Percentiles rank a stretch among this genome's conserved stretches.
Conservation (phyloP, 2,113 vertebrate species). For the Oncorhynchus kisutch region DNA sequence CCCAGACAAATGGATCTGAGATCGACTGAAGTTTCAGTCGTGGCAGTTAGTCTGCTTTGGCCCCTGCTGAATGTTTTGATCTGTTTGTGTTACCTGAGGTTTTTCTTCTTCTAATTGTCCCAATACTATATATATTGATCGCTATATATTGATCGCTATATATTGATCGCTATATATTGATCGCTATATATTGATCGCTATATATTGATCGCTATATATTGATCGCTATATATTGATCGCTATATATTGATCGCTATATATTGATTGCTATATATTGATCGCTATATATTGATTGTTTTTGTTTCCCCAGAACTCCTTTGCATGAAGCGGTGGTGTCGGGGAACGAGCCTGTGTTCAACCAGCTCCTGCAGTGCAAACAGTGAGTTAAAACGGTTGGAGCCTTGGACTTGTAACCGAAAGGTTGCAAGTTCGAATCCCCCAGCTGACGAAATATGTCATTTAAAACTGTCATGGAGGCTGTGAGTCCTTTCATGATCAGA, state of each 20-base stretch:
- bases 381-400: conserved; percentile 65
- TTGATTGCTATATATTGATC: neutral
- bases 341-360: conserved; percentile 92
- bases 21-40: too few species aligned
- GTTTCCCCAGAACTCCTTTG: conserved; percentile 83
- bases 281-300: neutral
- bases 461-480: too few species aligned
- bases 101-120: too few species aligned
- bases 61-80: neutral
- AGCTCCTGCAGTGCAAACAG: conserved; percentile 96
- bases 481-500: too few species aligned
- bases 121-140: neutral
- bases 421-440: too few species aligned
- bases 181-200: neutral
- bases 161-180: neutral
- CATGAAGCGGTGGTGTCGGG: conserved; percentile 88
- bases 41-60: too few species aligned
- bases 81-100: neutral
- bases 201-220: too few species aligned
- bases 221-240: neutral
- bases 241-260: too few species aligned
- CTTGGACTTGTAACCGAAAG: too few species aligned
- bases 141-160: too few species aligned
- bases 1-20: too few species aligned
- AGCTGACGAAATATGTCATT: too few species aligned